These are phyloP conservation scores for Trinorchestia longiramus DNA, from an alignment of 1,140 invertebrate genomes.

Conservation along the genomic window DNA sequence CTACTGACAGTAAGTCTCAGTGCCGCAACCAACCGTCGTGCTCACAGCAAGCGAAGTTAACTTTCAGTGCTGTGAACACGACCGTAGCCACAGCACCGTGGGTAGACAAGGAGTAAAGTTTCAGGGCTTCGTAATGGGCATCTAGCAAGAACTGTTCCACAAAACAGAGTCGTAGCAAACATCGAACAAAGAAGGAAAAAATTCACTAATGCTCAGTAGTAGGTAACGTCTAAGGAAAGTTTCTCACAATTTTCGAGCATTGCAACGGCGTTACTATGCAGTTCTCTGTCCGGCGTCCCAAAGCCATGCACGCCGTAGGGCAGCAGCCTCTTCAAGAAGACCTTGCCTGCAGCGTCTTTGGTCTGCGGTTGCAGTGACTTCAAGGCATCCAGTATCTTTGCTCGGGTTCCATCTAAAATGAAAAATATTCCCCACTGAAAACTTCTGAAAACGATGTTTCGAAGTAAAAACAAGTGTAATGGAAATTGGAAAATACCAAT, in stretches of 20 bases:
- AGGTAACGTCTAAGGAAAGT: not conserved
- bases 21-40: too few species aligned
- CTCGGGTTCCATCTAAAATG: conserved; percentile 1
- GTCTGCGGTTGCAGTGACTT: not conserved
- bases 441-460: too few species aligned
- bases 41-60: too few species aligned
- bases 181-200: not conserved
- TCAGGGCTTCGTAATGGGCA: not conserved
- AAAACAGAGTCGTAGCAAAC: not conserved
- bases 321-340: not conserved
- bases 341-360: not conserved
- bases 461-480: too few species aligned
- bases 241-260: conserved; percentile 27
- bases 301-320: conserved; percentile 19
- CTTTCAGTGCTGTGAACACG: too few species aligned
- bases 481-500: too few species aligned
- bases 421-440: not conserved
- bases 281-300: not conserved
- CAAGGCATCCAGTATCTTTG: not conserved
- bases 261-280: not conserved
- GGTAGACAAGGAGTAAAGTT: too few species aligned
- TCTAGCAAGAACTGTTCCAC: not conserved
- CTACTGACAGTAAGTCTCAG: too few species aligned
- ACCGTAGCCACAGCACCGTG: too few species aligned
- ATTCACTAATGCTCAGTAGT: not conserved